These are phyloP conservation scores for Cebidichthys violaceus DNA, from an alignment of 2,113 vertebrate genomes.

Conservation along the genomic window DNA sequence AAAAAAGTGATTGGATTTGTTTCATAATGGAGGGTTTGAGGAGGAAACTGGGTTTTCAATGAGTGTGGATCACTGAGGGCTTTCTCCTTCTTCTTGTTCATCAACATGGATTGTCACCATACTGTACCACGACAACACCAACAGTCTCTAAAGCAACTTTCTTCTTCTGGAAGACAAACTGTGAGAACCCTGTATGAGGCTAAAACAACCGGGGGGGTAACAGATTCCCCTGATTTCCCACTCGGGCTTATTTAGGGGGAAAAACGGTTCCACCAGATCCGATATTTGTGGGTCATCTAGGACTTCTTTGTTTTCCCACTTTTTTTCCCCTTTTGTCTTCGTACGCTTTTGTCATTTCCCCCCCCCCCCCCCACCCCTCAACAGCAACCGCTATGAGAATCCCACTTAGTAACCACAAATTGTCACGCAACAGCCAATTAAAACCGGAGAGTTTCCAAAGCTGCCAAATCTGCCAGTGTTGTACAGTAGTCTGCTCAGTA, in stretches of 20 bases:
- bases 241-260: constrained; percentile 4
- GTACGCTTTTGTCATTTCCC: constrained; percentile 4
- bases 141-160: not conserved
- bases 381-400: constrained; percentile 15
- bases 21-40: not conserved
- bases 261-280: constrained; percentile 2
- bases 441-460: constrained; percentile 46
- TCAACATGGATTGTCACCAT: not conserved
- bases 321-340: not conserved
- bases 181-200: not conserved
- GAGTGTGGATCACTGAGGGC: not conserved
- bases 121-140: not conserved
- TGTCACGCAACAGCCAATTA: constrained; percentile 55
- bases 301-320: constrained; percentile 10
- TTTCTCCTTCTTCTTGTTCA: not conserved
- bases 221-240: not conserved
- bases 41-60: not conserved
- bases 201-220: not conserved
- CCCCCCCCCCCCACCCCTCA: no score
- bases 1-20: constrained; percentile 3
- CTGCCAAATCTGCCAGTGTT: constrained; percentile 50
- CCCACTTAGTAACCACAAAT: constrained; percentile 52
- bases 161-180: not conserved
- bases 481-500: constrained; percentile 39
- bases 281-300: not conserved